Percentiles rank a stretch among this genome's conserved stretches.
These are phyloP conservation scores for Eupithecia centaureata DNA, from an alignment of 2,888 invertebrate genomes.

Conservation along the genomic window DNA sequence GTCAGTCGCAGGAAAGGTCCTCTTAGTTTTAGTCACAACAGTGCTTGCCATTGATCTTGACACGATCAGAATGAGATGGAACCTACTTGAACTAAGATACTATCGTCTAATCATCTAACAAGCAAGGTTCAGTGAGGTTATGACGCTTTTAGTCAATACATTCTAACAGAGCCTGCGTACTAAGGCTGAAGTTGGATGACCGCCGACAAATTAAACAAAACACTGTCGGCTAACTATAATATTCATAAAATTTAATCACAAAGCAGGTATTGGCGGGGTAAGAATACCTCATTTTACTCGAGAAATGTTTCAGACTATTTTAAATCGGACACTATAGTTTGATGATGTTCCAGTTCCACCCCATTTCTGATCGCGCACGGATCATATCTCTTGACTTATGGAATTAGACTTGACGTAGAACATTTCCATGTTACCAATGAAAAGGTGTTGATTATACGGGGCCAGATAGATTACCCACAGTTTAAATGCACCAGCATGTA, in stretches of 20 bases:
- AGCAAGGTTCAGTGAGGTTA: no score
- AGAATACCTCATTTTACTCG: no score
- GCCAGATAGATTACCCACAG: slow-evolving; percentile 5
- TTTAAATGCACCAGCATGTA: slow-evolving; percentile 66
- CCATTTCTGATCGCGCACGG: not conserved
- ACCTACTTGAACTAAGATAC: not conserved
- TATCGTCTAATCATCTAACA: no score
- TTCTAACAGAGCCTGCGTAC: no score
- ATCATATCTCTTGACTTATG: not conserved
- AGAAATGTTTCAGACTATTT: no score
- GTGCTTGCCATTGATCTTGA: not conserved
- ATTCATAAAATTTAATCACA: no score
- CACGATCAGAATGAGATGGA: not conserved
- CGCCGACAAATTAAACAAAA: no score
- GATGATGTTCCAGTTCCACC: not conserved
- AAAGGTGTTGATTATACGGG: not conserved
- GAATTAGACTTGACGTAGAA: not conserved
- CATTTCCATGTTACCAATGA: not conserved
- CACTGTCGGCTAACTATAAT: not conserved
- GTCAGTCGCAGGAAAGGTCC: not conserved
- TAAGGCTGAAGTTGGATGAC: no score
- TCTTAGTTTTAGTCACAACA: not conserved
- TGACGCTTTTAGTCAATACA: not conserved
- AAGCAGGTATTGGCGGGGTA: no score
- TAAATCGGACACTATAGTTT: not conserved